phyloP scores from a whole-genome alignment of 2,888 invertebrate genomes.

The Hyppa rectilinea region DNA sequence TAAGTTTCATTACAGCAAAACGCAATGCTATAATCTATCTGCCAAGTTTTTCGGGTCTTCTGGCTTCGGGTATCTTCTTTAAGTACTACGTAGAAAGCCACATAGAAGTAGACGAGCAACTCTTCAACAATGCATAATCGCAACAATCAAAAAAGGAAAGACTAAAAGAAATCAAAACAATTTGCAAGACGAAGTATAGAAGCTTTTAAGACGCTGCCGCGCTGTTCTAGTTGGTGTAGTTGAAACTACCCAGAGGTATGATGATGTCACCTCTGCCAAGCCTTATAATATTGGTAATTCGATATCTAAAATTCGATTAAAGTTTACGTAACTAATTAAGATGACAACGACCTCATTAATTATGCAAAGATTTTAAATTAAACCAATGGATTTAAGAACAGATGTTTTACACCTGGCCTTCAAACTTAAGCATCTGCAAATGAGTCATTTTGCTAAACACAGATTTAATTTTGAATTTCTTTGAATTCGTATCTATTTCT shows the following conservation, averaged over 20 bases:
- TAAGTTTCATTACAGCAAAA: no score
- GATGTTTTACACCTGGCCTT: constrained; percentile 43
- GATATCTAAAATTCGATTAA: constrained; percentile 26
- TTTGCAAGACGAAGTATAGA: no score
- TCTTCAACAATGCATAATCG: no score
- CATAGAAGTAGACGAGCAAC: no score
- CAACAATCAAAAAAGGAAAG: no score
- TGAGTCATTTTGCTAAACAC: constrained; percentile 19
- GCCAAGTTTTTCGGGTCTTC: no score
- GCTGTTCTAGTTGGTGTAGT: no score
- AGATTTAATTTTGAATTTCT: constrained; percentile 16
- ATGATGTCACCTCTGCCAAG: constrained; percentile 23
- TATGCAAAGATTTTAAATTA: constrained; percentile 30
- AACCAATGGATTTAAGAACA: constrained; percentile 35
- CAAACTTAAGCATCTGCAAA: constrained; percentile 29
- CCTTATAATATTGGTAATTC: constrained; percentile 19
- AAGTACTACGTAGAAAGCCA: no score
- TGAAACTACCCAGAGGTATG: neutral
- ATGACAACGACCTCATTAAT: constrained; percentile 39
- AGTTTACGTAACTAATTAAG: constrained; percentile 40
- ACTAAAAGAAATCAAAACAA: no score
- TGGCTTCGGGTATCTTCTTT: no score
- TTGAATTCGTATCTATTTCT: constrained; percentile 9
- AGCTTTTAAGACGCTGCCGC: neutral
- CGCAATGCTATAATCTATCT: neutral